Conservation (phyloP, 2,888 invertebrate species). For the Aproaerema taeniolella region DNA sequence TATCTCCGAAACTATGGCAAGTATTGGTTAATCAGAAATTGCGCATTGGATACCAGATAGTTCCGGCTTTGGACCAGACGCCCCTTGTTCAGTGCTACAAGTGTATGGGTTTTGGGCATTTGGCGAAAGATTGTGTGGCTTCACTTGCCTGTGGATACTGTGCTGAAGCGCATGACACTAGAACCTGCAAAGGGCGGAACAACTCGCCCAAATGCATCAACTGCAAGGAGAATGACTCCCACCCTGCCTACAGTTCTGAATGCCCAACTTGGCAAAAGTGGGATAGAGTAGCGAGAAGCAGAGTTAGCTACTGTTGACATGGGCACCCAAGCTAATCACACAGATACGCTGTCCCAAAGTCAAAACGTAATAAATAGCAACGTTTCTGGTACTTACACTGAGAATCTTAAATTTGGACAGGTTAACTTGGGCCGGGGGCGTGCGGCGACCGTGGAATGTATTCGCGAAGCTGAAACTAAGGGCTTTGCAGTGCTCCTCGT, state of each 20-base stretch:
- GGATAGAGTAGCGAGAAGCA: not conserved
- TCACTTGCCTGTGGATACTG: conserved; percentile 8
- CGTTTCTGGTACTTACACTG: too few relatives aligned
- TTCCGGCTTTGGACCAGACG: not conserved
- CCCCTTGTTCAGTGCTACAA: conserved; percentile 7
- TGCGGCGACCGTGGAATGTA: not conserved
- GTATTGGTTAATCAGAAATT: not conserved
- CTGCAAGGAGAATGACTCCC: not conserved
- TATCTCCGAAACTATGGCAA: not conserved
- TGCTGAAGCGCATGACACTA: not conserved
- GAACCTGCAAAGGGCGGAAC: not conserved
- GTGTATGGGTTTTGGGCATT: conserved; percentile 8
- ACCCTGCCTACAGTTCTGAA: not conserved
- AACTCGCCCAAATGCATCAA: not conserved
- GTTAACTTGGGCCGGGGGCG: not conserved
- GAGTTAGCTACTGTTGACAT: not conserved
- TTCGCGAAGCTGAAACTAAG: not conserved
- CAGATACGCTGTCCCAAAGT: too few relatives aligned
- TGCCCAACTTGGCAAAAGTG: conserved; percentile 1
- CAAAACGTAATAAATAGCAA: too few relatives aligned
- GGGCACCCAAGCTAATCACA: not conserved
- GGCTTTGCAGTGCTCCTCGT: not conserved
- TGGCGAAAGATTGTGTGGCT: not conserved
- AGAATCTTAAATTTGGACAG: not conserved
- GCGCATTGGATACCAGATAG: not conserved